Conservation (phyloP, 2,888 invertebrate genomes). For the Theristus sp. region DNA sequence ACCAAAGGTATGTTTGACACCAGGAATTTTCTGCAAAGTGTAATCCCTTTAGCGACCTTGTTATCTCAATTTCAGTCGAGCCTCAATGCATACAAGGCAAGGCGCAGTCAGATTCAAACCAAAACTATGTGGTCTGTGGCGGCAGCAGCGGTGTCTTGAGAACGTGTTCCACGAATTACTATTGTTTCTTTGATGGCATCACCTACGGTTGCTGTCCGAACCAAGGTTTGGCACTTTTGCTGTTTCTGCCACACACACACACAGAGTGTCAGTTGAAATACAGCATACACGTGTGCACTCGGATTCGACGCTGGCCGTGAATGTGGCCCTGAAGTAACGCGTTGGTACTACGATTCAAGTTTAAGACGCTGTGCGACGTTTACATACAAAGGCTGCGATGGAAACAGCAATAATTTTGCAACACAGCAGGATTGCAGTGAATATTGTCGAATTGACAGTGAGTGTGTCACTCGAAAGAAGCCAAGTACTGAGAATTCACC, state of each 20-base stretch:
- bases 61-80: background rate
- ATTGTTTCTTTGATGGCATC: conserved; percentile 26
- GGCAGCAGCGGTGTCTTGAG: background rate
- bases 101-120: background rate
- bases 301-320: conserved; percentile 22
- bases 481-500: no score
- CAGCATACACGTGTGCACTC: conserved; percentile 26
- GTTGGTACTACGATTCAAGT: conserved; percentile 25
- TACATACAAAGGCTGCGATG: conserved; percentile 28
- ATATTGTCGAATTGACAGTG: conserved; percentile 24
- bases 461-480: no score
- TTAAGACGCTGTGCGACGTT: conserved; percentile 18
- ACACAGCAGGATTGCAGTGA: conserved; percentile 24
- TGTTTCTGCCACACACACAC: background rate
- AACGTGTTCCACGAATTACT: background rate
- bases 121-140: background rate
- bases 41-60: no score
- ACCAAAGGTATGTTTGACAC: no score
- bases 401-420: conserved; percentile 14
- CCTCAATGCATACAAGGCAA: background rate
- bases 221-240: conserved; percentile 13
- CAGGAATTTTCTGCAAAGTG: no score
- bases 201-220: conserved; percentile 28
- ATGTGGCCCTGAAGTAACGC: conserved; percentile 27
- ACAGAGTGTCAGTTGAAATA: background rate